phyloP scores from a whole-genome alignment of 2,797 vertebrate genomes.

The Poecile montanus region DNA sequence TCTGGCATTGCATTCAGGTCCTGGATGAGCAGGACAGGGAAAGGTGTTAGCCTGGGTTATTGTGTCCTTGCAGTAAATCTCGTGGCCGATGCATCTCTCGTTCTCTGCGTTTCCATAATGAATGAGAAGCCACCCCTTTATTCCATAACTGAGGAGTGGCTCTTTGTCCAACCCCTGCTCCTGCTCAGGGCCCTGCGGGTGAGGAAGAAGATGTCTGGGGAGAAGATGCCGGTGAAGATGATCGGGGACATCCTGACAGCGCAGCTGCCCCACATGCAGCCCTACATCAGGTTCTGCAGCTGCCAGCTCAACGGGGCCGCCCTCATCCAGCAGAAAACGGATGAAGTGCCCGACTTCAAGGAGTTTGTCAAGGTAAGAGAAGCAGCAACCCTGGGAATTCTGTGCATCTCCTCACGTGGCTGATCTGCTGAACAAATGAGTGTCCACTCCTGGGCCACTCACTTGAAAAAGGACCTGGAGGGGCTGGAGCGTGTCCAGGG shows the following conservation, averaged over 20 bases:
- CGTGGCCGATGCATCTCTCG: not conserved
- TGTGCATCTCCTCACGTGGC: not conserved
- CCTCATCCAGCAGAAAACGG: slow-evolving; percentile 96
- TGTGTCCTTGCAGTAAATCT: not conserved
- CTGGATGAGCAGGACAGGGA: not conserved
- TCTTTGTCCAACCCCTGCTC: slow-evolving; percentile 69
- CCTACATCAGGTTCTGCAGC: slow-evolving; percentile 97
- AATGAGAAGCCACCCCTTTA: not conserved
- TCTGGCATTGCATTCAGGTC: not conserved
- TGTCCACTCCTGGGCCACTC: not conserved
- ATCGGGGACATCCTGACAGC: slow-evolving; percentile 96
- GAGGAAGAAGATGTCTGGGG: slow-evolving; percentile 98
- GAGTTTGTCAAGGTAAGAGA: slow-evolving; percentile 92
- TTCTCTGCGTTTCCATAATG: not conserved
- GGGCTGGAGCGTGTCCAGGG: not conserved
- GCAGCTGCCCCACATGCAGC: slow-evolving; percentile 98
- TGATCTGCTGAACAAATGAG: not conserved
- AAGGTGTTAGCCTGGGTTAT: not conserved
- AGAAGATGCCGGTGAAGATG: slow-evolving; percentile 99
- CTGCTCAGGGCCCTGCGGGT: slow-evolving; percentile 89
- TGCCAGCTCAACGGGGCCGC: slow-evolving; percentile 97
- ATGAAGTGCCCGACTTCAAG: slow-evolving; percentile 94
- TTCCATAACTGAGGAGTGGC: not conserved
- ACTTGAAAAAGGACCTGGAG: not conserved
- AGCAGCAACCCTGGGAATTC: not conserved